A percentile compares a stretch with the other conserved stretches of the same genome.
These are phyloP conservation scores for Collichthys lucidus DNA, from an alignment of 2,113 vertebrate genomes.

Conservation along the genomic window DNA sequence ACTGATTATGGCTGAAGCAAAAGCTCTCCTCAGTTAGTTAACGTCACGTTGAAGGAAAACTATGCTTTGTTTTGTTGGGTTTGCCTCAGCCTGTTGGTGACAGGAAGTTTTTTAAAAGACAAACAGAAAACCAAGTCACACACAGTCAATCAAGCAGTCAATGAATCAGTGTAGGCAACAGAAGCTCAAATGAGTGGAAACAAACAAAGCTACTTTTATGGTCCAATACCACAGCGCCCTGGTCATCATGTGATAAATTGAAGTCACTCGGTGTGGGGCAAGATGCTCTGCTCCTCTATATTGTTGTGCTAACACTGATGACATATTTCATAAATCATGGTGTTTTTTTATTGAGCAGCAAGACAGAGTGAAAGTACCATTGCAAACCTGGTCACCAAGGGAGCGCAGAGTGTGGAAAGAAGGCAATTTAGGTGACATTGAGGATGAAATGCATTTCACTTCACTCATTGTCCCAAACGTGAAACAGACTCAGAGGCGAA, in stretches of 20 bases:
- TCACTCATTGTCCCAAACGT: slow-evolving; percentile 28
- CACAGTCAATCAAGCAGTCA: slow-evolving; percentile 42
- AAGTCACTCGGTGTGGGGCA: slow-evolving; percentile 33
- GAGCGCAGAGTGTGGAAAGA: slow-evolving; percentile 25
- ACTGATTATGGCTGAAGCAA: slow-evolving; percentile 28
- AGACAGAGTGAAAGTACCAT: neutral
- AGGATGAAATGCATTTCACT: slow-evolving; percentile 47
- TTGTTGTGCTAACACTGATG: slow-evolving; percentile 59
- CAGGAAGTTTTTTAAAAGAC: neutral
- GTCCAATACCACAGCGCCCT: slow-evolving; percentile 10
- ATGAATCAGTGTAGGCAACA: slow-evolving; percentile 22
- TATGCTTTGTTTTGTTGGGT: slow-evolving; percentile 45
- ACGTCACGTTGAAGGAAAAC: slow-evolving; percentile 31
- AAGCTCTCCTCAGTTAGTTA: slow-evolving; percentile 34
- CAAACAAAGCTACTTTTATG: slow-evolving; percentile 2
- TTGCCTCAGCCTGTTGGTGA: slow-evolving; percentile 17
- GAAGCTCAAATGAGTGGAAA: slow-evolving; percentile 36
- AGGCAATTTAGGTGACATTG: slow-evolving; percentile 43
- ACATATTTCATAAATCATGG: slow-evolving; percentile 70
- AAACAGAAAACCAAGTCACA: neutral
- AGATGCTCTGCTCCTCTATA: slow-evolving; percentile 49
- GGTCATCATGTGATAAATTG: slow-evolving; percentile 63
- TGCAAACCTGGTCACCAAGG: slow-evolving; percentile 24
- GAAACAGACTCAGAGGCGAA: slow-evolving; percentile 18
- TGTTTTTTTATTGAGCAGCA: slow-evolving; percentile 39